Evolutionary conservation across 2,113 vertebrate genomes (phyloP).

Genomic region (Toxostoma redivivum): DNA sequence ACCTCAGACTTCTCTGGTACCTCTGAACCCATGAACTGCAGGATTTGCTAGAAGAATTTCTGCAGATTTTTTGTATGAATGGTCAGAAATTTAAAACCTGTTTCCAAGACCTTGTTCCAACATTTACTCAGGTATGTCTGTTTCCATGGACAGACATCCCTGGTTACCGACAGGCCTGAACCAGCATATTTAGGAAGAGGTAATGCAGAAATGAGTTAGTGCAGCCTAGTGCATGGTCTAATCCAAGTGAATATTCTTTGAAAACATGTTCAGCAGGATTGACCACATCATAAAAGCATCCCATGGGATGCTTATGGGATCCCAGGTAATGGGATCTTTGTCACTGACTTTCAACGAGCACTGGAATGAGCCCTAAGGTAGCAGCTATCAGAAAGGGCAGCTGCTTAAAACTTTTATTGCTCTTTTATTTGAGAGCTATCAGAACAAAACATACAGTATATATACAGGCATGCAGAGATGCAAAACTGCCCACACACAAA

Average conservation of each 20-base stretch:
- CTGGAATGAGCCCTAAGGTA: background rate
- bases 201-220: background rate
- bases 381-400: background rate
- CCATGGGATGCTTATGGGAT: background rate
- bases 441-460: background rate
- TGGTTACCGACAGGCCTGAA: fast-evolving
- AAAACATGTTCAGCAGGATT: background rate
- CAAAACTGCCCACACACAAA: background rate
- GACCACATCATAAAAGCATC: background rate
- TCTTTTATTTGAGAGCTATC: background rate
- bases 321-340: background rate
- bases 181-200: background rate
- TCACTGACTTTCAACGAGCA: background rate
- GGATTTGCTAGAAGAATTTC: background rate
- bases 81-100: background rate
- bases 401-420: background rate
- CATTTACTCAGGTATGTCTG: background rate
- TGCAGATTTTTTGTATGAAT: background rate
- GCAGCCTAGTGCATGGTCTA: background rate
- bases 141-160: background rate
- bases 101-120: background rate
- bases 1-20: background rate
- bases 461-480: background rate
- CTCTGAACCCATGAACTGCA: background rate
- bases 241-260: background rate